Base-by-base conservation (phyloP, 2,113 vertebrate genomes). In the Danio rerio region DNA sequence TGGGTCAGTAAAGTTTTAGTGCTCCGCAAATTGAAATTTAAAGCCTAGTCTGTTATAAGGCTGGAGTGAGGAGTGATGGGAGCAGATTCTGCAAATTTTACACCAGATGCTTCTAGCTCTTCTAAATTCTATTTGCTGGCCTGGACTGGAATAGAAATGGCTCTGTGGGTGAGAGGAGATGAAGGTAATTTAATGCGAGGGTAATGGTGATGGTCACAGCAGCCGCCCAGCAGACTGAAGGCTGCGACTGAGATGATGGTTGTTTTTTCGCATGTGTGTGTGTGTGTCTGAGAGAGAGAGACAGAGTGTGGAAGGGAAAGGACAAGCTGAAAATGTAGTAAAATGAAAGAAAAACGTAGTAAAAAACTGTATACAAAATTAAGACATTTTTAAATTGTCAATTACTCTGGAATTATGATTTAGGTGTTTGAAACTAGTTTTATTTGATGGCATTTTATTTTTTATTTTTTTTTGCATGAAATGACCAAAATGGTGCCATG, bases 1-100 rank as follows among this genome's bases (percentile, higher is more conserved):
- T 47, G 31, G 16, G 18, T 9, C 71, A 76, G 70, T 80, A 83
- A 83, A 86, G 21, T 86, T 83, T 80, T 83, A 83, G 63, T 69
- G 63, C 69, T 68, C 21, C 13, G 65, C 75, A 11, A 13, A 75
- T 75, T 69, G 47, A 20, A 6, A 53, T 79, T 85, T 83, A 72
- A 85, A 72, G 77, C 18, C 42, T 12, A 53, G 42, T 66, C 78
- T 63, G 16, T 18, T 56, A 58, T 5, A 74, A 20, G 15, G 42
- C 11, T 2, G 8, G 53, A 45, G 43, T 47, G 40, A 59, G 50
- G 6, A 61, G 53, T 43, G 12, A 80, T 55, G n/a, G 52, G 43
- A 53, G 18, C 21, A 58, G 40, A 45, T 18, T n/a, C 63, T 52
- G 40, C 9, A 16, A 69, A 45, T 85, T 66, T 73, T 73, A 81